These are phyloP conservation scores for Drosophila nr. fundita DNA, from an alignment of 2,888 invertebrate species.

Conservation along the genomic window DNA sequence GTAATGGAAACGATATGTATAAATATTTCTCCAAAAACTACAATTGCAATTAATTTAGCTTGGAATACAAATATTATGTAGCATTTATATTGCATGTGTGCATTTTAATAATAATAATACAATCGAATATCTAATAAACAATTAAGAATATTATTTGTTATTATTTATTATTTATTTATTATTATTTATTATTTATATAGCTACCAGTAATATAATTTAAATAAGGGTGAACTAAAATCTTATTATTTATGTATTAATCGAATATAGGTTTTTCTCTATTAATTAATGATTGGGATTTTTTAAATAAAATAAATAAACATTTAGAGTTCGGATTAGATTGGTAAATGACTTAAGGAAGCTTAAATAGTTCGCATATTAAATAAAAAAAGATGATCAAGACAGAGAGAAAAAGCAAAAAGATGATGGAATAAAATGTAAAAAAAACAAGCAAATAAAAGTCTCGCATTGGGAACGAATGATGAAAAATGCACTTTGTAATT, in stretches of 20 bases:
- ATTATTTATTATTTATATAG: neutral
- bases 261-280: neutral
- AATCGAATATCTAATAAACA: neutral
- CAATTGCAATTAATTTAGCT: neutral
- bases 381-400: neutral
- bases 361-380: slow-evolving; percentile 1
- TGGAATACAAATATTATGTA: neutral
- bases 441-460: slow-evolving; percentile 20
- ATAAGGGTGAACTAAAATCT: too few species aligned
- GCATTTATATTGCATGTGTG: neutral
- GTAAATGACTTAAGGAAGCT: neutral
- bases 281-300: neutral
- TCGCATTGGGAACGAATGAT: slow-evolving; percentile 50
- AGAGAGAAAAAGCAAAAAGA: neutral
- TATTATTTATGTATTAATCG: neutral
- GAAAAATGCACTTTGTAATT: slow-evolving; percentile 77
- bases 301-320: neutral
- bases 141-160: neutral
- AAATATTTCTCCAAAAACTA: neutral
- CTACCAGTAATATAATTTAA: neutral
- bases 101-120: neutral
- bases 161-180: too few species aligned
- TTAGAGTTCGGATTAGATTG: neutral
- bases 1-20: neutral
- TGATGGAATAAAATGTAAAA: slow-evolving; percentile 17